These are phyloP conservation scores for Zeugodacus cucurbitae DNA, from an alignment of 1,140 invertebrate genomes.

Conservation along the genomic window DNA sequence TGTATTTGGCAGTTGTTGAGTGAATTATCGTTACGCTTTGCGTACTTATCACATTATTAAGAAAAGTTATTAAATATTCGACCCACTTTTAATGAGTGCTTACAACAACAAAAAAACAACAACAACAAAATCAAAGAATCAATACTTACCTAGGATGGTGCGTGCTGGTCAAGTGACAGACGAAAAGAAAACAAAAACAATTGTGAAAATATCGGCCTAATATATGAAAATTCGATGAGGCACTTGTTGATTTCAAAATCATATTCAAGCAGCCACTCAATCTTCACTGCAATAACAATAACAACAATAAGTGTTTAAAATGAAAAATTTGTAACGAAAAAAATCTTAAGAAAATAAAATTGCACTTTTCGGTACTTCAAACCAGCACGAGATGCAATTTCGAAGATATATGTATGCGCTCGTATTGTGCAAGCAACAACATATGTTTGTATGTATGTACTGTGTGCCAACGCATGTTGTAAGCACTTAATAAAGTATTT, in stretches of 20 bases:
- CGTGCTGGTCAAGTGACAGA: neutral
- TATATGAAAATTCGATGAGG: neutral
- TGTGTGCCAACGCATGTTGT: too few relatives aligned
- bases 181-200: too few relatives aligned
- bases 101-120: neutral
- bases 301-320: too few relatives aligned
- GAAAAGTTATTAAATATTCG: constrained; percentile 20
- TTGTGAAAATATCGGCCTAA: neutral
- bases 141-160: neutral
- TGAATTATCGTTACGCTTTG: neutral
- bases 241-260: neutral
- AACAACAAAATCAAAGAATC: neutral
- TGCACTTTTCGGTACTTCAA: neutral
- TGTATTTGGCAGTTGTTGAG: neutral
- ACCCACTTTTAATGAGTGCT: neutral
- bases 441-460: neutral
- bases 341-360: neutral
- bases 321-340: neutral
- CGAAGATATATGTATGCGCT: neutral
- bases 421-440: neutral
- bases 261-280: neutral
- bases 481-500: neutral
- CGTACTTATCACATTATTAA: constrained; percentile 12
- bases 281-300: too few relatives aligned
- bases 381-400: neutral